A percentile compares a stretch with the other conserved stretches of the same genome.
Conservation (phyloP, 2,888 invertebrate species). For the Eupithecia inturbata region DNA sequence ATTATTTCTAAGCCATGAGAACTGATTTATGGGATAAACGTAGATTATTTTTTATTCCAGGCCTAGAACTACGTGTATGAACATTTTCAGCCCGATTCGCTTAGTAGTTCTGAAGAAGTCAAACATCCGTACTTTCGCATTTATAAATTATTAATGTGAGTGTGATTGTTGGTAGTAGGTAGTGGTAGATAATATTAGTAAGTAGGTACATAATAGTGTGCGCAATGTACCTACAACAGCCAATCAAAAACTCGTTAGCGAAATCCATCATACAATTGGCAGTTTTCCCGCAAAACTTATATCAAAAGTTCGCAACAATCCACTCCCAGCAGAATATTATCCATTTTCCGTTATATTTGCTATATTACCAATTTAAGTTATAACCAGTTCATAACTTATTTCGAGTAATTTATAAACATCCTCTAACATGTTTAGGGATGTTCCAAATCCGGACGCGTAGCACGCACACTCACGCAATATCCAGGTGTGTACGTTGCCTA, state of each 20-base stretch:
- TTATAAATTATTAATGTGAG: too few species aligned
- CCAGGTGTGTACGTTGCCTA: slow-evolving; percentile 33
- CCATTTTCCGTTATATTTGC: slow-evolving; percentile 23
- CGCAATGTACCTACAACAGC: neutral
- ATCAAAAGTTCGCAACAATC: slow-evolving; percentile 6
- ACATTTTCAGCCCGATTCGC: too few species aligned
- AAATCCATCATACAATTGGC: slow-evolving; percentile 21
- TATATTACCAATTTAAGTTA: slow-evolving; percentile 31
- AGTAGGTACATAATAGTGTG: neutral
- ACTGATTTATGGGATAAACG: too few species aligned
- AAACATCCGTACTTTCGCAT: too few species aligned
- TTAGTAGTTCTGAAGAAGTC: too few species aligned
- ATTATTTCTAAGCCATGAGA: too few species aligned
- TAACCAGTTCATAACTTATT: slow-evolving; percentile 32
- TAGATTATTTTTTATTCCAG: too few species aligned
- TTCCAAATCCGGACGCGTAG: slow-evolving; percentile 36
- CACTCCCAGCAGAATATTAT: slow-evolving; percentile 18
- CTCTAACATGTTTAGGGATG: slow-evolving; percentile 32
- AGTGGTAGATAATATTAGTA: neutral
- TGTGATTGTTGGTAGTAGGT: neutral
- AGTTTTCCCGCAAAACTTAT: slow-evolving; percentile 11
- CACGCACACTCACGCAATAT: slow-evolving; percentile 50
- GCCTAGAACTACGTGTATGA: too few species aligned
- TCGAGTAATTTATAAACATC: slow-evolving; percentile 24
- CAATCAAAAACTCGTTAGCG: slow-evolving; percentile 17